A percentile compares a stretch with the other conserved stretches of the same genome.
These are phyloP conservation scores for Hydrolagus affinis DNA, from an alignment of 2,113 vertebrate genomes.

Conservation along the genomic window DNA sequence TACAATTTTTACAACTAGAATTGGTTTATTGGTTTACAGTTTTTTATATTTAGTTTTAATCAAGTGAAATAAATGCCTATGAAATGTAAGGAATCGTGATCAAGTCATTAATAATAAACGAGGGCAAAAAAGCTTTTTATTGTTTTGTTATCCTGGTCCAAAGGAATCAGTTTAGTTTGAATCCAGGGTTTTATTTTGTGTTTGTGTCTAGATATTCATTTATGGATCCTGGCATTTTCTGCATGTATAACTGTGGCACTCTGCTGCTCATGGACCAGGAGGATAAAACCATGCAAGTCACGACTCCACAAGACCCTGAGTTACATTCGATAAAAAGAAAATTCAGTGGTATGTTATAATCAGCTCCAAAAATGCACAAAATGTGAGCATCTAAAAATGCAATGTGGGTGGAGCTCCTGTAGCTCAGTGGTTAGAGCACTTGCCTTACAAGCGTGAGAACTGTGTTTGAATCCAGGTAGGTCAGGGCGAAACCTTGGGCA, in stretches of 20 bases:
- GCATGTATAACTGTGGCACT: conserved; percentile 68
- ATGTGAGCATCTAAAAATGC: not conserved
- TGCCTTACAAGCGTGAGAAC: too few species aligned
- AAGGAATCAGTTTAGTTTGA: not conserved
- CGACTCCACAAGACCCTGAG: not conserved
- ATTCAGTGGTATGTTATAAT: not conserved
- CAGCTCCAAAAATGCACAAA: not conserved
- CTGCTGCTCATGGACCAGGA: conserved; percentile 56
- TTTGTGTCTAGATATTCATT: conserved; percentile 61
- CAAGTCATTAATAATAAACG: too few species aligned
- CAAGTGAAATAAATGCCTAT: too few species aligned
- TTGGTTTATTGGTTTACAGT: too few species aligned
- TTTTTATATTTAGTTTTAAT: too few species aligned
- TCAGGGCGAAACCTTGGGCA: too few species aligned
- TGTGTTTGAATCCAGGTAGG: too few species aligned
- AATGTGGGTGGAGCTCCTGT: not conserved
- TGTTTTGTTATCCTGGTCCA: not conserved
- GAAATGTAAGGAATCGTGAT: too few species aligned
- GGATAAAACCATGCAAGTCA: conserved; percentile 30
- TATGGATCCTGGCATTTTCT: conserved; percentile 67
- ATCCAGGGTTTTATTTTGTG: conserved; percentile 22
- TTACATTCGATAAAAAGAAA: not conserved
- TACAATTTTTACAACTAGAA: too few species aligned
- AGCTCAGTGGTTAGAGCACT: too few species aligned
- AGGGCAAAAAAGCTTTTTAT: too few species aligned